Evolutionary conservation across 2,888 invertebrate species (phyloP), one percentile per base, ranked within the genome.

Genomic region (Belgica antarctica): DNA sequence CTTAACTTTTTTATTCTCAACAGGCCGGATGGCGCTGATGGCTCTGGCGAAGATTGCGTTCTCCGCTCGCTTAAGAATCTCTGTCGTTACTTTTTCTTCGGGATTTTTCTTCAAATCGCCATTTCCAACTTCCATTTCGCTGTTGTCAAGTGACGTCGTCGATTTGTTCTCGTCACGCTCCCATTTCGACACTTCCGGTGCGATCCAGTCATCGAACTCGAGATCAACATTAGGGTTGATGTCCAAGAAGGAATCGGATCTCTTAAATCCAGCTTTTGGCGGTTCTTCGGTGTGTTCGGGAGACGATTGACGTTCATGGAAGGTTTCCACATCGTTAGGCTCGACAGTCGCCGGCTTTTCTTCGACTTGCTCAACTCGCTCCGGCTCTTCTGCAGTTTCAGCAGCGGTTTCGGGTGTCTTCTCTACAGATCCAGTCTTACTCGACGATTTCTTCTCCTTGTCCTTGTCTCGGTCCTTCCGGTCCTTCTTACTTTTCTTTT

Each of bases 1-100:
- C n/a, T 86, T 87, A 65, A 87, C 87, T 77, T 88, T 89, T 76
- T 88, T 89, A 63, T 88, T 88, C 81, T 90, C 90, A 66, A 89
- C 86, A 0, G 89, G 89, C 71, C 89, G 83, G 59, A 90, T 86
- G 0, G 92, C 90, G 75, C 89, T 91, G 52, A 91, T 89, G 0
- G 91, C 91, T 78, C 94, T 92, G 47, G 94, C 90, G 77, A 94
- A 92, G 74, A 95, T 90, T 0, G 91, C 94, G 77, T 94, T 94
- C 81, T 95, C 94, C 1, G 95, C 94, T 73, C 93, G 84, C 77
- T 94, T 94, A 63, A 95, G 82, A 2, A 95, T 92, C 79, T 94
- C 94, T 19, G 89, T 90, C 1, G 94, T 93, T 1, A 89, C 87
- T 80, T 90, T 90, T 70, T 83, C 84, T 5, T 82, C 81, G 1